Base-by-base conservation (phyloP, 2,113 vertebrate genomes). In the Larimichthys crocea region DNA sequence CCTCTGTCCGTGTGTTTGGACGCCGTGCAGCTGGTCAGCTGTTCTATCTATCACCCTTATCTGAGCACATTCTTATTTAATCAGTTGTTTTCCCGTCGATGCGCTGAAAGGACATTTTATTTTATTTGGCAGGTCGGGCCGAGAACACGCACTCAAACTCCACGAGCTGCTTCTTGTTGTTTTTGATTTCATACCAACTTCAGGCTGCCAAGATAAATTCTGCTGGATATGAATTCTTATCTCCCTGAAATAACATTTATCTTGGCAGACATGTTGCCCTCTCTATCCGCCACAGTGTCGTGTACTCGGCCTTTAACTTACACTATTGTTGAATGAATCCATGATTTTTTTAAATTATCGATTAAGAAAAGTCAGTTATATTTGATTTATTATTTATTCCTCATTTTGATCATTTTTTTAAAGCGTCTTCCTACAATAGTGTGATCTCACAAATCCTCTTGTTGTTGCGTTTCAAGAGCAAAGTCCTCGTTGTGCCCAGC, bases 31-130 rank as follows among this genome's bases (percentile, higher is more conserved):
- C n/a, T 0, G 55, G 49, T 90, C 85, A 85, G 86, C 86, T 90
- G 84, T 56, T 62, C 62, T 20, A 0, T 66, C 17, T 29, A 10
- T 19, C 2, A 1, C 20, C 24, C 50, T 84, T 40, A 80, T 87
- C 84, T 61, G 29, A 22, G 17, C 52, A 50, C 69, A n/a, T 31
- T 65, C 71, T 48, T 79, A 77, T 85, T 86, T 76, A 48, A 85
- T 78, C 79, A 10, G 62, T 66, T 79, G 76, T 72, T 78, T 75
- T 57, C 61, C 75, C 40, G 9, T 71, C 42, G 73, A 75, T 55
- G 66, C 56, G 44, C 40, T 24, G 26, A 61, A n/a, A 11, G 26
- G 29, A 56, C n/a, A 61, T 3, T 31, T 31, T 78, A 8, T 82
- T 60, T 65, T 56, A 31, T 17, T 76, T 68, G 44, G 61, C 55